A percentile compares a stretch with the other conserved stretches of the same genome.
Evolutionary conservation across 64 coral and sea anemone genomes (phyloP).

Genomic region (Hydrozoanthus tunicans): DNA sequence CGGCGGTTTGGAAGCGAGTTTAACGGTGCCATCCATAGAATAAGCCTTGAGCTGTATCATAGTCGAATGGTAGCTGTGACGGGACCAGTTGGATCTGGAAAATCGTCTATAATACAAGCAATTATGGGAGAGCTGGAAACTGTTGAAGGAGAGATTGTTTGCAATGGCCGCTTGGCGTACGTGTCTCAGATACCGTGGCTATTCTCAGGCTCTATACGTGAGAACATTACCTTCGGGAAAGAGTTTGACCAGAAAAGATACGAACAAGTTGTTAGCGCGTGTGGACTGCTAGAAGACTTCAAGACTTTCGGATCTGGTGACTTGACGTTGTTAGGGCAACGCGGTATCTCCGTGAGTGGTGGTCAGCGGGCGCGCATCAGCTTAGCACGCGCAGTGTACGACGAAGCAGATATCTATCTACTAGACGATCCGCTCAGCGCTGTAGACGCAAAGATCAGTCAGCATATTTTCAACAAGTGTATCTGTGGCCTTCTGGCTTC

Average conservation of each 20-base stretch:
- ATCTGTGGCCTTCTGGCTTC: conserved; percentile 38
- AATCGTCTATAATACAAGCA: conserved; percentile 19
- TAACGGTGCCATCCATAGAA: conserved; percentile 4
- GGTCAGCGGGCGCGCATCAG: conserved; percentile 38
- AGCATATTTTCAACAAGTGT: conserved; percentile 31
- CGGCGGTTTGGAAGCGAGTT: conserved; percentile 10
- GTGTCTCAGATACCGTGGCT: conserved; percentile 48
- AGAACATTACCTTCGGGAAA: conserved; percentile 27
- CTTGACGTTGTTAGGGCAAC: conserved; percentile 30
- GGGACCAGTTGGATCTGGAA: conserved; percentile 38
- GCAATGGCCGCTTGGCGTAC: conserved; percentile 10
- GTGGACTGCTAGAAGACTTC: conserved; percentile 19
- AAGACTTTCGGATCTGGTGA: not conserved
- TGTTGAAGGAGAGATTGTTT: conserved; percentile 6
- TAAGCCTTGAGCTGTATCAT: conserved; percentile 1
- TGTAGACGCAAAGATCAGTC: conserved; percentile 28
- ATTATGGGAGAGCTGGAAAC: conserved; percentile 29
- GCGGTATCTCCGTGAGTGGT: conserved; percentile 35
- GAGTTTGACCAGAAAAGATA: conserved; percentile 11
- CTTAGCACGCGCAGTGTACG: conserved; percentile 38
- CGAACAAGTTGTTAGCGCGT: not conserved
- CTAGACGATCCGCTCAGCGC: conserved; percentile 45
- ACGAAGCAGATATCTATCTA: conserved; percentile 42
- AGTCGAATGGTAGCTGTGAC: conserved; percentile 15
- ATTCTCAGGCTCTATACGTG: conserved; percentile 32